Evolutionary conservation across 2,113 vertebrate species (phyloP), one percentile per base, ranked within the genome.

Genomic region (Zosterops lateralis): DNA sequence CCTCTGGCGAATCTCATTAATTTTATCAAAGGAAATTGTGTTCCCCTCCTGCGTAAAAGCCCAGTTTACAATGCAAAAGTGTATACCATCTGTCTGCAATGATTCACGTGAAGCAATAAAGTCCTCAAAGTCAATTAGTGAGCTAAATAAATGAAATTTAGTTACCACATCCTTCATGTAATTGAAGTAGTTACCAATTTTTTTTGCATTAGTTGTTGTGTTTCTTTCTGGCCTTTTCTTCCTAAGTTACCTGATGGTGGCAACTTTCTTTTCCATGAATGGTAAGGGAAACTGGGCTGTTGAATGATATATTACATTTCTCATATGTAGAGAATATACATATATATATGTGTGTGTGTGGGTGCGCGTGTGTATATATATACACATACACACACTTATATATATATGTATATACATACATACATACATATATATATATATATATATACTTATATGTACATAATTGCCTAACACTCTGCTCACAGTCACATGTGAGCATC

Each of bases 11-110:
- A 92, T 86, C 65, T 94, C 84, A 90, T 93, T 92, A 94, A 89
- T 71, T 93, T 90, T 89, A 89, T 90, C 86, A 89, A 82, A 96
- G 86, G 84, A 86, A 84, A 87, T 81, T 92, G 19, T 78, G 36
- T 54, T 77, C 40, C 40, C 12, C 53, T 84, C 61, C 32, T 83
- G 89, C 9, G 7, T 92, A 88, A 92, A 90, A 73, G 54, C 44
- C 61, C n/a, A 61, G 65, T 81, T 92, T 81, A 86, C 65, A 88
- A 90, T 74, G 60, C 61, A 71, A 17, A 88, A 74, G 25, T 44
- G 34, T 80, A 2, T 77, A 48, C 75, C 56, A 78, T 56, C 72
- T 88, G 60, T 65, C 85, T 92, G 36, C 47, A 86, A 9, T 1
- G 5, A 75, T 77, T 93, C 38, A 64, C 12, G 2, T 88, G 78